Conservation (phyloP, 2,113 vertebrate species). For the Tricholaema leucomelas region DNA sequence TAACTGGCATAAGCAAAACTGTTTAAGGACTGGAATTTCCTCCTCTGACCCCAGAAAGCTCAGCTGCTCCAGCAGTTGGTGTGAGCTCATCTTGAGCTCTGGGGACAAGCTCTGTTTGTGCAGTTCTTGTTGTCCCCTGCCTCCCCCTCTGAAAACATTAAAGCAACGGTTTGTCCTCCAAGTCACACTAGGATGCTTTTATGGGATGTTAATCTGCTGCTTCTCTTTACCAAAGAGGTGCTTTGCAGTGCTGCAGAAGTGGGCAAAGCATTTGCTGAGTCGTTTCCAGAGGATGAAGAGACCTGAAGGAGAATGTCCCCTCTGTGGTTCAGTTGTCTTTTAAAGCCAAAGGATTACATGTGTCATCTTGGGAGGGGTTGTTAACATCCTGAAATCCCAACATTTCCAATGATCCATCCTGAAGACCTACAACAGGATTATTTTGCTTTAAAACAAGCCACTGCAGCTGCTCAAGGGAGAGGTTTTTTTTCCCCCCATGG, state of each 20-base stretch:
- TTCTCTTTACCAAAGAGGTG: not conserved
- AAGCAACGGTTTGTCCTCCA: not conserved
- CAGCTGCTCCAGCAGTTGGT: not conserved
- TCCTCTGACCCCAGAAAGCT: conserved; percentile 5
- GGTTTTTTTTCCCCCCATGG: not conserved
- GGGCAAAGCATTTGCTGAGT: not conserved
- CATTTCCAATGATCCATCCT: not conserved
- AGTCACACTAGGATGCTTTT: not conserved
- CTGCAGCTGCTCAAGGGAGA: not conserved
- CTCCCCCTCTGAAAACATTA: not conserved
- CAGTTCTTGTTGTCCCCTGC: not conserved
- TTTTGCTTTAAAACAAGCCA: not conserved
- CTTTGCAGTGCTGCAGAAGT: not conserved
- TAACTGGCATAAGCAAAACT: not conserved
- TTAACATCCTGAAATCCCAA: conserved; percentile 3
- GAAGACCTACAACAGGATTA: conserved; percentile 30
- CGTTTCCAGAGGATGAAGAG: not conserved
- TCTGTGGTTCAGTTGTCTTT: not conserved
- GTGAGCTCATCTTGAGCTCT: not conserved
- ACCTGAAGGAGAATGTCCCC: not conserved
- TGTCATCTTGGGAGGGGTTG: conserved; percentile 26
- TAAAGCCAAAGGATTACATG: conserved; percentile 24
- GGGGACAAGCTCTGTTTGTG: not conserved
- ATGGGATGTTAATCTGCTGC: not conserved
- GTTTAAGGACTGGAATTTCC: conserved; percentile 2